A percentile compares a stretch with the other conserved stretches of the same genome.
phyloP scores from a whole-genome alignment of 2,888 invertebrate genomes.

The Tethea ocularis region DNA sequence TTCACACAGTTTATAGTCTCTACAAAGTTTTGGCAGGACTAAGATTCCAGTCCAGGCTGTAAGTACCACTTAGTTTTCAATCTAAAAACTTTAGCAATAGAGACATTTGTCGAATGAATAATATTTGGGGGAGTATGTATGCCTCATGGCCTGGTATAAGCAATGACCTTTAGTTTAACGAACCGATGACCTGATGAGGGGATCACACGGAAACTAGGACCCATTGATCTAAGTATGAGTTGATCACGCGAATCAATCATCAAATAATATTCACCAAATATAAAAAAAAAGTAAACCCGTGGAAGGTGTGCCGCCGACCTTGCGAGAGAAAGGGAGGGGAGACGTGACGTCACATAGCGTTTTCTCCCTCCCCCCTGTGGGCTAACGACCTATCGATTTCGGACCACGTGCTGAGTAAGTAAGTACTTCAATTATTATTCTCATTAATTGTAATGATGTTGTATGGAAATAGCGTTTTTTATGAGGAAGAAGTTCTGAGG shows the following conservation, averaged over 20 bases:
- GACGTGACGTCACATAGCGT: slow-evolving; percentile 44
- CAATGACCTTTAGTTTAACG: background rate
- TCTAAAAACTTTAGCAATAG: background rate
- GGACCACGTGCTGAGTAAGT: slow-evolving; percentile 48
- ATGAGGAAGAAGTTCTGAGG: background rate
- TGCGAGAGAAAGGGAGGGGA: slow-evolving; percentile 35
- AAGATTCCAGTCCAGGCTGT: background rate
- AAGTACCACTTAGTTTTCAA: background rate
- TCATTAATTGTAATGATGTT: background rate
- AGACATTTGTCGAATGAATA: background rate
- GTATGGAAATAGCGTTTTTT: background rate
- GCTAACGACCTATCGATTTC: slow-evolving; percentile 52
- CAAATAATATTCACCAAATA: background rate
- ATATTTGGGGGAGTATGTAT: background rate
- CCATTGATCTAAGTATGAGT: background rate
- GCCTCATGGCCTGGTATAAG: background rate
- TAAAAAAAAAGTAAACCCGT: slow-evolving; percentile 47
- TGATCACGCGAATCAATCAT: background rate
- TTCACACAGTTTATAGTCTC: too few relatives aligned
- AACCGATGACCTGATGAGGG: background rate
- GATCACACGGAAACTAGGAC: background rate
- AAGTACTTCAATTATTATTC: slow-evolving; percentile 9
- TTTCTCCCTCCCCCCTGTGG: slow-evolving; percentile 35
- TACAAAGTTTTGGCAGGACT: background rate
- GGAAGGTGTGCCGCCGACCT: slow-evolving; percentile 50